Evolutionary conservation across 1,140 invertebrate genomes (phyloP), one percentile per base, ranked within the genome.

Genomic region (Saccostrea glomerata): DNA sequence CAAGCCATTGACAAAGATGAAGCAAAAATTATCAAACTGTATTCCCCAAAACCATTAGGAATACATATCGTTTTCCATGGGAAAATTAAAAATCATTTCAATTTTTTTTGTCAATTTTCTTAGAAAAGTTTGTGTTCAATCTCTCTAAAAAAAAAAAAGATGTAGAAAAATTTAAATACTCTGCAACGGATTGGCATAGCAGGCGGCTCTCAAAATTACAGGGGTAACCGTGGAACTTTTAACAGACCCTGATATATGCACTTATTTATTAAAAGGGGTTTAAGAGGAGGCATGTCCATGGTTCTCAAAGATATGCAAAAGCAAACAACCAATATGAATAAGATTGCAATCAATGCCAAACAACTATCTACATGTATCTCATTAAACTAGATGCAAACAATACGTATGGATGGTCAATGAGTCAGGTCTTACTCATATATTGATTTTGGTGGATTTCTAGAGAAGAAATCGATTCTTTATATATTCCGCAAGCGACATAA

Each of bases 61-160:
- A n/a, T 94, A 95, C 90, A 95, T 86, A 91, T 88, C 87, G 9
- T 91, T 90, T 77, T 90, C 87, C 3, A 17, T 89, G 25, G 88
- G 88, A 30, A 84, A 66, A 70, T 66, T 87, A 54, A 47, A 86
- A 89, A 47, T 70, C 85, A 13, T 83, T 86, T n/a, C 88, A 89
- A 82, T 87, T 89, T 77, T 36, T 89, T n/a, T n/a, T n/a, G 58
- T 82, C 12, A 36, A 86, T 77, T 15, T 89, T 84, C 20, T 63
- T 89, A 77, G 88, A 89, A 36, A 89, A 86, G 58, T 47, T 88
- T 13, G 60, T 85, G 15, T 54, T 23, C 55, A 86, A n/a, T n/a
- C n/a, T n/a, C n/a, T n/a, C n/a, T n/a, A n/a, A n/a, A n/a, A n/a
- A n/a, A n/a, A n/a, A n/a, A n/a, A n/a, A n/a, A n/a, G n/a, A n/a